phyloP scores from a whole-genome alignment of 2,888 invertebrate genomes.

The Hofmannophila pseudospretella region DNA sequence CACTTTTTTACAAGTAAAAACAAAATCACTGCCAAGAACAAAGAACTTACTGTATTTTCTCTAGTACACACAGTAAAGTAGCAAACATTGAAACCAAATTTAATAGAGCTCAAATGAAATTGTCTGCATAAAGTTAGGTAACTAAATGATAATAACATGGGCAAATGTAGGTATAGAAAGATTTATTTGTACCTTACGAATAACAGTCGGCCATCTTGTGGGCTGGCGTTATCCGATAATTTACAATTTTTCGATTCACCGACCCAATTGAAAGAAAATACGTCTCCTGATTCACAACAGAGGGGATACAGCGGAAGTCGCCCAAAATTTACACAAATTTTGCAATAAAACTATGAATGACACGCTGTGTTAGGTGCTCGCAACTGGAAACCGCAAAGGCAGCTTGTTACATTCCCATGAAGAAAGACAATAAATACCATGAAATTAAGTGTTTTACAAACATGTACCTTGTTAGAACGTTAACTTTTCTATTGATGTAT shows the following conservation, averaged over 20 bases:
- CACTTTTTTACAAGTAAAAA: conserved; percentile 25
- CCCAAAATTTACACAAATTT: conserved; percentile 8
- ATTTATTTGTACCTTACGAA: conserved; percentile 72
- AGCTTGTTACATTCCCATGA: conserved; percentile 50
- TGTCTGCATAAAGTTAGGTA: too few relatives aligned
- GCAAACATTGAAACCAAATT: conserved; percentile 17
- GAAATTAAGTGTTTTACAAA: conserved; percentile 12
- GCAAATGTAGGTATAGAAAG: conserved; percentile 37
- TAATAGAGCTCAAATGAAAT: conserved; percentile 22
- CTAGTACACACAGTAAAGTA: conserved; percentile 16
- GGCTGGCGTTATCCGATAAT: conserved; percentile 74
- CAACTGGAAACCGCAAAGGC: conserved; percentile 62
- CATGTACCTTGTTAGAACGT: conserved; percentile 39
- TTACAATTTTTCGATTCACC: conserved; percentile 51
- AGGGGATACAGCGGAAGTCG: conserved; percentile 32
- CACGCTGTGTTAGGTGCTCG: conserved; percentile 43
- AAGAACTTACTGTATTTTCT: conserved; percentile 38
- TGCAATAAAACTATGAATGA: conserved; percentile 24
- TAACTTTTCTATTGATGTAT: conserved; percentile 26
- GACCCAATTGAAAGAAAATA: conserved; percentile 38
- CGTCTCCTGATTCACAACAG: conserved; percentile 31
- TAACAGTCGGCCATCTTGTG: conserved; percentile 77
- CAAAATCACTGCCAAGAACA: conserved; percentile 46
- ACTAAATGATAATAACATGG: too few relatives aligned
- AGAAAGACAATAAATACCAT: conserved; percentile 15